phyloP scores from a whole-genome alignment of 2,888 invertebrate genomes.

The Drosophila dives region DNA sequence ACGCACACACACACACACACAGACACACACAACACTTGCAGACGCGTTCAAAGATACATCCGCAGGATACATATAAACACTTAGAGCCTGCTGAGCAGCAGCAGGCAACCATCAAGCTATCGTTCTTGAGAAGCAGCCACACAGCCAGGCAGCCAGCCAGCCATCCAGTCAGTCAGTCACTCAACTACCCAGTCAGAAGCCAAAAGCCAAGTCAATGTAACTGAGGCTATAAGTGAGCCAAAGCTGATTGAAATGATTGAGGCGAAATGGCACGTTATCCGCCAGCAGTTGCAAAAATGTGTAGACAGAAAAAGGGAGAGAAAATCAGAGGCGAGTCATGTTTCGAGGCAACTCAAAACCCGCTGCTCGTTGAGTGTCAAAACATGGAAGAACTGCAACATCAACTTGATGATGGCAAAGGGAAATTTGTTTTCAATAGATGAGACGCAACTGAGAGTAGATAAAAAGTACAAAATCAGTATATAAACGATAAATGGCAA shows the following conservation, averaged over 20 bases:
- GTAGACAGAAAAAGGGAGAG: background rate
- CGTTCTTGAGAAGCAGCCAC: slow-evolving; percentile 8
- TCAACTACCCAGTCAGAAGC: slow-evolving; percentile 44
- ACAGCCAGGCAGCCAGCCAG: slow-evolving; percentile 12
- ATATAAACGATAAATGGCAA: slow-evolving; percentile 5
- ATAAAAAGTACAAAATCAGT: slow-evolving; percentile 25
- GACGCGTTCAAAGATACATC: slow-evolving; percentile 15
- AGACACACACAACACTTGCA: slow-evolving; percentile 7
- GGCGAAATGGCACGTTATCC: slow-evolving; percentile 73
- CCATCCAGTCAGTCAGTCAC: slow-evolving; percentile 4
- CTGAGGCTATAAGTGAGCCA: slow-evolving; percentile 73
- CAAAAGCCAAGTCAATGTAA: slow-evolving; percentile 79
- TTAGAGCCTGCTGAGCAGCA: slow-evolving; percentile 36
- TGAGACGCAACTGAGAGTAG: slow-evolving; percentile 38
- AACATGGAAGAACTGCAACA: slow-evolving; percentile 46
- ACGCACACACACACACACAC: slow-evolving; percentile 14
- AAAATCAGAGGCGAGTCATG: background rate
- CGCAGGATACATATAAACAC: slow-evolving; percentile 67
- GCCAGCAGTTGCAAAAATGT: slow-evolving; percentile 13
- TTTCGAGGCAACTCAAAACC: slow-evolving; percentile 37
- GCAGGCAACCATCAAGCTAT: slow-evolving; percentile 35
- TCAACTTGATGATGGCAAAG: slow-evolving; percentile 53
- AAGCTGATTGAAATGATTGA: slow-evolving; percentile 80
- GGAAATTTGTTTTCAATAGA: slow-evolving; percentile 56
- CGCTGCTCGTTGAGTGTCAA: slow-evolving; percentile 46